Conservation (phyloP, 1,140 invertebrate genomes). For the Anoplolepis gracilipes region DNA sequence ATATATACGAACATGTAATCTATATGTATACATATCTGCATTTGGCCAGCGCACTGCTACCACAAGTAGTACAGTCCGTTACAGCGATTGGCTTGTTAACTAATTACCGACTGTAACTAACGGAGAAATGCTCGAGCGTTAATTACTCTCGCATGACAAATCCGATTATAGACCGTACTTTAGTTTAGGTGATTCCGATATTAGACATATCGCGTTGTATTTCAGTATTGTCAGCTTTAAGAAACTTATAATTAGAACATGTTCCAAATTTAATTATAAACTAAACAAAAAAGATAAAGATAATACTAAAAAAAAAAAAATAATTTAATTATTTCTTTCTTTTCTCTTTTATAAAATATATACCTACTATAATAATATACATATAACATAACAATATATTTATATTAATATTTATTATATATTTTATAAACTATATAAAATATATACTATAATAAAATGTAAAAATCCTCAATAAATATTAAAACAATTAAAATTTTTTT, state of each 20-base stretch:
- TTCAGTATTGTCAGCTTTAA: neutral
- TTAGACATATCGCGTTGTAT: neutral
- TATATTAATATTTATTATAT: too few relatives aligned
- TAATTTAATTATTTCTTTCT: too few relatives aligned
- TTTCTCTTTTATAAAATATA: neutral
- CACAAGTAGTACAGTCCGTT: slow-evolving; percentile 46
- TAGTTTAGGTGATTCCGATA: slow-evolving; percentile 48
- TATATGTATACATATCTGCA: neutral
- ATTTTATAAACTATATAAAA: too few relatives aligned
- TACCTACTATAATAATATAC: too few relatives aligned
- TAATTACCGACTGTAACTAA: slow-evolving; percentile 52
- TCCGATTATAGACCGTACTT: slow-evolving; percentile 57
- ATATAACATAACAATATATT: too few relatives aligned
- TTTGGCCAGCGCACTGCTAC: neutral
- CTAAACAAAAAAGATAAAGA: neutral
- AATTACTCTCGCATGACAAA: slow-evolving; percentile 55
- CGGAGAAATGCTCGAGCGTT: slow-evolving; percentile 56
- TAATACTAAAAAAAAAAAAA: too few relatives aligned
- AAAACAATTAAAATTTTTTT: neutral
- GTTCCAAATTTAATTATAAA: neutral
- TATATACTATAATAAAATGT: too few relatives aligned
- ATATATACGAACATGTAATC: neutral
- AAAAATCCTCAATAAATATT: neutral
- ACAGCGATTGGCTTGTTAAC: slow-evolving; percentile 59
- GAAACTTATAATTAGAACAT: slow-evolving; percentile 37